Percentiles rank a stretch among this genome's conserved stretches.
phyloP scores from a whole-genome alignment of 2,113 vertebrate species.

The Noctilio leporinus region DNA sequence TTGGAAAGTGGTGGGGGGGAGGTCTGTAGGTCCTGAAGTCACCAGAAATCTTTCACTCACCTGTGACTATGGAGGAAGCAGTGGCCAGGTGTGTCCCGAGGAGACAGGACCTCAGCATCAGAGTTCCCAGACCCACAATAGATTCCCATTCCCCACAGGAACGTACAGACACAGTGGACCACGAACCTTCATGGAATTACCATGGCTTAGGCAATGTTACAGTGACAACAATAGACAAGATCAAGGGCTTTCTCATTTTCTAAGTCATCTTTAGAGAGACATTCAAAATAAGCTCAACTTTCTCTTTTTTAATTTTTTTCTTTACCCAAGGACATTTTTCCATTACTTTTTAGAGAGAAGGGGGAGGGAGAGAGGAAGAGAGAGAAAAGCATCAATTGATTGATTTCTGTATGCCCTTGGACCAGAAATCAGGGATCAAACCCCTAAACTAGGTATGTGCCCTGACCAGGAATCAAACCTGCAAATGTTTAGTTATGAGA shows the following conservation, averaged over 20 bases:
- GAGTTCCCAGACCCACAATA: background rate
- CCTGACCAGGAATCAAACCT: too few relatives aligned
- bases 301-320: background rate
- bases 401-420: too few relatives aligned
- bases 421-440: too few relatives aligned
- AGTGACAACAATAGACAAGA: background rate
- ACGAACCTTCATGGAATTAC: background rate
- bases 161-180: background rate
- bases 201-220: background rate
- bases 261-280: background rate
- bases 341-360: too few relatives aligned
- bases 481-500: too few relatives aligned
- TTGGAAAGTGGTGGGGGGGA: background rate
- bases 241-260: background rate
- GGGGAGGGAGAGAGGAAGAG: too few relatives aligned
- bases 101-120: background rate
- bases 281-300: background rate
- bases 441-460: too few relatives aligned
- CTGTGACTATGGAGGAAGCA: background rate
- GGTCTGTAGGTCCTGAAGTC: background rate
- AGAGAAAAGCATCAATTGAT: too few relatives aligned
- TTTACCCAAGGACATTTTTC: too few relatives aligned
- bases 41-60: background rate
- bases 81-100: fast-evolving
- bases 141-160: background rate